These are phyloP conservation scores for Cirrhinus molitorella DNA, from an alignment of 2,797 vertebrate genomes.

Conservation along the genomic window DNA sequence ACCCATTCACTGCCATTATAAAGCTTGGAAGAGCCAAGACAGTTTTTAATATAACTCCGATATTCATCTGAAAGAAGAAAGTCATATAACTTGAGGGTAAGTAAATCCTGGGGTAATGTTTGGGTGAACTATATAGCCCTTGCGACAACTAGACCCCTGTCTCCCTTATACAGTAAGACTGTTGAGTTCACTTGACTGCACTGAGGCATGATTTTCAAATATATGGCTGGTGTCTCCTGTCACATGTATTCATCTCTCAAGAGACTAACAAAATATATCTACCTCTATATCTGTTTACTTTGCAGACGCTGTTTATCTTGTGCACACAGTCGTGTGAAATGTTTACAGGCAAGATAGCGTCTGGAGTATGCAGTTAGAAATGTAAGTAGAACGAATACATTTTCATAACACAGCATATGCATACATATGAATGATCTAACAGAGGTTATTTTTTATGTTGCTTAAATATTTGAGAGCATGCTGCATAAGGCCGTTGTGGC, in stretches of 20 bases:
- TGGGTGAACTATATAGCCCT: too few species aligned
- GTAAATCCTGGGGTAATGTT: too few species aligned
- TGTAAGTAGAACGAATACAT: background rate
- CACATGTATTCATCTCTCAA: constrained; percentile 9
- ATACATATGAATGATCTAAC: constrained; percentile 7
- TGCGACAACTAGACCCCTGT: background rate
- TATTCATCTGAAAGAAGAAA: too few species aligned
- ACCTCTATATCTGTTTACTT: constrained; percentile 15
- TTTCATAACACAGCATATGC: background rate
- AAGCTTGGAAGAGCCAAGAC: too few species aligned
- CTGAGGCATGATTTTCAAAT: background rate
- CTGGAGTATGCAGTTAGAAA: background rate
- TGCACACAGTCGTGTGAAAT: background rate
- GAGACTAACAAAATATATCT: constrained; percentile 5
- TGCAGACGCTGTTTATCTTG: constrained; percentile 27
- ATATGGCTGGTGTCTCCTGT: background rate
- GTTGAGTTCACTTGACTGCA: background rate
- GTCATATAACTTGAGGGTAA: too few species aligned
- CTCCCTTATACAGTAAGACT: background rate
- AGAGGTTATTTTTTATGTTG: background rate
- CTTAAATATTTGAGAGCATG: constrained; percentile 22
- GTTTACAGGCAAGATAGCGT: constrained; percentile 2
- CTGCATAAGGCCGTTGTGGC: background rate
- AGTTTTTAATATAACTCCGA: too few species aligned
- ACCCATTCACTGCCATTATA: too few species aligned